Conservation (phyloP, 2,888 invertebrate species). For the Sycophila texana region DNA sequence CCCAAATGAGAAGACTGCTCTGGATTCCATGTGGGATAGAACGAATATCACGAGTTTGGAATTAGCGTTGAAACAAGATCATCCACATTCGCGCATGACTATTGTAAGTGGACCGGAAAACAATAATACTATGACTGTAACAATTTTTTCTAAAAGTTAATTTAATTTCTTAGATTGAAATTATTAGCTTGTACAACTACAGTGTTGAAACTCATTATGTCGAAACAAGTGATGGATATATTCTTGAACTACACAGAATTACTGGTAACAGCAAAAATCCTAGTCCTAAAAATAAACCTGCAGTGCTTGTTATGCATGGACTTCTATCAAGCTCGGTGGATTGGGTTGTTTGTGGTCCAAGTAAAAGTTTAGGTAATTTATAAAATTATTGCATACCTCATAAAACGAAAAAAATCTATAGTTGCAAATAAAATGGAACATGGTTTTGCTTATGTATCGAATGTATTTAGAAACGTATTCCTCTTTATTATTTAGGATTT, state of each 20-base stretch:
- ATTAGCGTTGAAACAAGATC: not conserved
- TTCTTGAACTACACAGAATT: constrained; percentile 86
- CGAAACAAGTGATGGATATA: constrained; percentile 86
- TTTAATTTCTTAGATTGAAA: constrained; percentile 69
- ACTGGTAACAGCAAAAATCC: constrained; percentile 77
- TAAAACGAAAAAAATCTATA: too few relatives aligned
- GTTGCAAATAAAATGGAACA: not conserved
- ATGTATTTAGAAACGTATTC: not conserved
- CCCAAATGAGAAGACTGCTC: not conserved
- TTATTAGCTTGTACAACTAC: constrained; percentile 81
- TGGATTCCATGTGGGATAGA: not conserved
- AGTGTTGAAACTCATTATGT: constrained; percentile 80
- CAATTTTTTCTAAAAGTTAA: not conserved
- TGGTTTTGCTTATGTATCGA: too few relatives aligned
- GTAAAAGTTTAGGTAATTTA: constrained; percentile 80
- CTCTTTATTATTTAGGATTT: constrained; percentile 70
- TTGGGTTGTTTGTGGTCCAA: constrained; percentile 85
- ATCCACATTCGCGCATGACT: not conserved
- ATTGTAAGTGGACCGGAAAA: not conserved
- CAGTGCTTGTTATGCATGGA: constrained; percentile 84
- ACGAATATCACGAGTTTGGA: not conserved
- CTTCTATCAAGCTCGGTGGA: constrained; percentile 84
- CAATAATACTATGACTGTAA: too few relatives aligned
- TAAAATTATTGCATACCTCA: too few relatives aligned
- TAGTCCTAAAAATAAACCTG: constrained; percentile 77